Evolutionary conservation across 2,888 invertebrate species (phyloP).

Genomic region (Pantelozetes paolii): DNA sequence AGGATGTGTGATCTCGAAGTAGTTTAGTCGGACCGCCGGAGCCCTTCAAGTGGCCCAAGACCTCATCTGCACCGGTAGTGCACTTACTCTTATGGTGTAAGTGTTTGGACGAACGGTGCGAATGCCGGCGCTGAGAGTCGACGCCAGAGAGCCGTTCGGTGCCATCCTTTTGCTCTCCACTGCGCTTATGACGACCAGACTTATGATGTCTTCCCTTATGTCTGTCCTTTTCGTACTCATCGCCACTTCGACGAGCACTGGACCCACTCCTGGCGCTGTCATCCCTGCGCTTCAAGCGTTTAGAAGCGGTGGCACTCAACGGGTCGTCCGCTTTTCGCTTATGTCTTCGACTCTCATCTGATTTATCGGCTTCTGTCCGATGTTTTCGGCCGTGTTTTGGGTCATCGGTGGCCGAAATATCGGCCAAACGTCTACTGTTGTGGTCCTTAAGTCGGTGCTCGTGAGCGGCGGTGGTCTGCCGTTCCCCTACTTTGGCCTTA

Average conservation of each 20-base stretch:
- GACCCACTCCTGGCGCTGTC: not conserved
- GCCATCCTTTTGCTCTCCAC: not conserved
- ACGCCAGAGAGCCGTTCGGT: not conserved
- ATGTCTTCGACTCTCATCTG: not conserved
- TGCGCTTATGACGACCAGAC: slow-evolving; percentile 13
- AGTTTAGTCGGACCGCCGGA: not conserved
- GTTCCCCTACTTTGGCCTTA: not conserved
- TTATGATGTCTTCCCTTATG: slow-evolving; percentile 30
- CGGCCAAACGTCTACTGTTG: not conserved
- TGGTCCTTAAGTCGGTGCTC: slow-evolving; percentile 9
- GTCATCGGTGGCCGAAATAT: not conserved
- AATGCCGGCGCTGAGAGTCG: not conserved
- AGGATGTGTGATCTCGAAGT: not conserved
- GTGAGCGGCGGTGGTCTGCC: too few relatives aligned
- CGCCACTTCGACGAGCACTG: not conserved
- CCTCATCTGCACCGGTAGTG: not conserved
- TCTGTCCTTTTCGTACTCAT: not conserved
- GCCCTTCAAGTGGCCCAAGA: not conserved
- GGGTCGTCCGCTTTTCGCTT: slow-evolving; percentile 12
- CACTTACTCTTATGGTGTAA: not conserved
- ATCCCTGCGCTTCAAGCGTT: not conserved
- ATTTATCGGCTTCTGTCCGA: not conserved
- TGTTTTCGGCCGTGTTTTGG: not conserved
- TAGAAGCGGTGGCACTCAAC: not conserved
- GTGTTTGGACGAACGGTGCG: slow-evolving; percentile 8